phyloP scores from a whole-genome alignment of 2,888 invertebrate species.

The Aquatica leii region DNA sequence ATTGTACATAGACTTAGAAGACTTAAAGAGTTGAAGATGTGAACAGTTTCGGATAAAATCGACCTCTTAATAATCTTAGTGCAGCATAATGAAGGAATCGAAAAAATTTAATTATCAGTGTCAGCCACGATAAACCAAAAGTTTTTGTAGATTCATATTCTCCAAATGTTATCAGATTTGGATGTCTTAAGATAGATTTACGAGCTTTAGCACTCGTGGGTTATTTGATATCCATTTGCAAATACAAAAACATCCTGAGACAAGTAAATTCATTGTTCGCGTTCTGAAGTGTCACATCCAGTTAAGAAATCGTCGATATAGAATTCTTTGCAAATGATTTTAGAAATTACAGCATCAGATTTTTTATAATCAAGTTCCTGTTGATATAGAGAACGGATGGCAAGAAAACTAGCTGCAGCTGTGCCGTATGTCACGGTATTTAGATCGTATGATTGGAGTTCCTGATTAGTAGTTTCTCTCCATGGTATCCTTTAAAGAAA shows the following conservation, averaged over 20 bases:
- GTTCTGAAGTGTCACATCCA: constrained; percentile 35
- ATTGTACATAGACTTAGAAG: constrained; percentile 11
- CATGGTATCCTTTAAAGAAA: constrained; percentile 54
- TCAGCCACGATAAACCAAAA: constrained; percentile 2
- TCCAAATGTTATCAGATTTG: constrained; percentile 15
- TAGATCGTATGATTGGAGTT: neutral
- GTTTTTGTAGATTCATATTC: no score
- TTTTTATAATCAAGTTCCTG: constrained; percentile 42
- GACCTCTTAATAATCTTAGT: constrained; percentile 9
- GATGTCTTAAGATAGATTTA: neutral
- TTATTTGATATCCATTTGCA: neutral
- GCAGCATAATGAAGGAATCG: neutral
- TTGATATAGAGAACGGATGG: constrained; percentile 44
- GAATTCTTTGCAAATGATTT: constrained; percentile 39
- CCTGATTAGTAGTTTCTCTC: constrained; percentile 32
- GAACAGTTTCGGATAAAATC: constrained; percentile 13
- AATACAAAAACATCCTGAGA: constrained; percentile 14
- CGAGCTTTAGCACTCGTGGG: no score
- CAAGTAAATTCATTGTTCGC: constrained; percentile 35
- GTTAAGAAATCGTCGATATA: constrained; percentile 50
- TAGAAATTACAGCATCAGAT: constrained; percentile 22
- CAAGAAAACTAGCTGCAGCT: constrained; percentile 45
- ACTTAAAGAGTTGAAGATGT: constrained; percentile 12
- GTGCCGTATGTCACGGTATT: constrained; percentile 50
- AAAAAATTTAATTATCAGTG: neutral